Evolutionary conservation across 1,140 invertebrate genomes (phyloP).

Genomic region (Oedothorax gibbosus): DNA sequence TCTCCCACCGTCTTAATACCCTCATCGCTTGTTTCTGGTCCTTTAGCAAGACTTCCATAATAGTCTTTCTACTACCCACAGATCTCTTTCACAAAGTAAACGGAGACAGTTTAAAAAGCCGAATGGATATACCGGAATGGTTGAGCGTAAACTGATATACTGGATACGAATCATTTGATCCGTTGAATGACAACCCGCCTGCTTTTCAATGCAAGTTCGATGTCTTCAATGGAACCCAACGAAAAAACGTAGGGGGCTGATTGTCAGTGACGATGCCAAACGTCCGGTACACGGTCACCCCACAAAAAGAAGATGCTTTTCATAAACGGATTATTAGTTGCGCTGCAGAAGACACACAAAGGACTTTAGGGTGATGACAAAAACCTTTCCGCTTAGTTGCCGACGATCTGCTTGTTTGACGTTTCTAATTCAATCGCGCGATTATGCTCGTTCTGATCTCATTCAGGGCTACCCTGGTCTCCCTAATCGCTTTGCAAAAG

Average conservation of each 20-base stretch:
- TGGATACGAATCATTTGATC: conserved; percentile 23
- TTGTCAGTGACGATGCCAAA: conserved; percentile 6
- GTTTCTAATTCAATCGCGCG: neutral
- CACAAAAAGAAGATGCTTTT: conserved; percentile 26
- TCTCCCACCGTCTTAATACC: conserved; percentile 15
- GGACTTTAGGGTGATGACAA: conserved; percentile 36
- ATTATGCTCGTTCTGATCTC: neutral
- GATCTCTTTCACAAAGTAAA: conserved; percentile 40
- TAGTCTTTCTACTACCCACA: neutral
- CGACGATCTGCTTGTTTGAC: conserved; percentile 43
- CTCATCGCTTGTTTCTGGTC: conserved; percentile 3
- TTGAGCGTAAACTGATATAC: conserved; percentile 10
- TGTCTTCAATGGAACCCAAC: conserved; percentile 4
- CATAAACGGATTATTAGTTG: conserved; percentile 36
- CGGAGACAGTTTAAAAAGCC: conserved; percentile 31
- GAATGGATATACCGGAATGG: neutral
- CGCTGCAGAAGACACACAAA: conserved; percentile 28
- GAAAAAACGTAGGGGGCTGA: neutral
- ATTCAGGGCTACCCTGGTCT: neutral
- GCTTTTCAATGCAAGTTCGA: neutral
- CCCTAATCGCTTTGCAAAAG: conserved; percentile 3
- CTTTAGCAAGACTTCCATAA: neutral
- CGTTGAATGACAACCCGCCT: too few relatives aligned
- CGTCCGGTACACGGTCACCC: conserved; percentile 13
- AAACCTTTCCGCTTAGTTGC: conserved; percentile 34